Percentiles rank a stretch among this genome's conserved stretches.
These are phyloP conservation scores for Musca domestica DNA, from an alignment of 1,140 invertebrate genomes.

Conservation along the genomic window DNA sequence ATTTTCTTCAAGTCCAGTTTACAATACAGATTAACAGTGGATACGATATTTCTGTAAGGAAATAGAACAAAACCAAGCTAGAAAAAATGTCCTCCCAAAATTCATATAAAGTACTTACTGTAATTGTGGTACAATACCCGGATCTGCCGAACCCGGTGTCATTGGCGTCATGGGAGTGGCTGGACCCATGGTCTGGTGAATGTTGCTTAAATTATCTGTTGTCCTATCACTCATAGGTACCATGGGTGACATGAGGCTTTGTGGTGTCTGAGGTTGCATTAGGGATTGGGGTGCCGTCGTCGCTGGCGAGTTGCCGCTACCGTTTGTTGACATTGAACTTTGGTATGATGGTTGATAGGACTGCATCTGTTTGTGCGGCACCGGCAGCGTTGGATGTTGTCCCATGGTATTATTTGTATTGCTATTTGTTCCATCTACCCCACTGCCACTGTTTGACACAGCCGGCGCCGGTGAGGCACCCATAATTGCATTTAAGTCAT, in stretches of 20 bases:
- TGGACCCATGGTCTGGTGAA: slow-evolving; percentile 66
- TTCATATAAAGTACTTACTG: slow-evolving; percentile 87
- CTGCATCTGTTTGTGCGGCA: slow-evolving; percentile 68
- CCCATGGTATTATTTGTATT: slow-evolving; percentile 4
- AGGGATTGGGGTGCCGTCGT: slow-evolving; percentile 67
- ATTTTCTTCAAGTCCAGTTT: slow-evolving; percentile 97
- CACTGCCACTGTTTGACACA: too few relatives aligned
- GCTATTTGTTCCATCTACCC: background rate
- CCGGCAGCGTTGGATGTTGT: slow-evolving; percentile 15
- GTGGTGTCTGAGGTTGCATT: slow-evolving; percentile 87
- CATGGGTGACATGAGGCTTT: slow-evolving; percentile 83
- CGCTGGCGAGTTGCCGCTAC: background rate
- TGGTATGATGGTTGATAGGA: slow-evolving; percentile 61
- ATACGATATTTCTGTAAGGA: slow-evolving; percentile 87
- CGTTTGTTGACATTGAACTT: slow-evolving; percentile 34
- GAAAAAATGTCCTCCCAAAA: background rate
- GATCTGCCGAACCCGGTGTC: slow-evolving; percentile 91
- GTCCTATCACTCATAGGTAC: slow-evolving; percentile 63
- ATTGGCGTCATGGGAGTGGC: slow-evolving; percentile 88
- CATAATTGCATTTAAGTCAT: slow-evolving; percentile 55
- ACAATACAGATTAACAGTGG: slow-evolving; percentile 95
- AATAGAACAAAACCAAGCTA: slow-evolving; percentile 18
- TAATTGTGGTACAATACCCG: slow-evolving; percentile 89
- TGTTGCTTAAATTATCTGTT: slow-evolving; percentile 55
- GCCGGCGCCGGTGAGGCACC: slow-evolving; percentile 35